phyloP scores from a whole-genome alignment of 2,888 invertebrate species.

The Euplexia lucipara region DNA sequence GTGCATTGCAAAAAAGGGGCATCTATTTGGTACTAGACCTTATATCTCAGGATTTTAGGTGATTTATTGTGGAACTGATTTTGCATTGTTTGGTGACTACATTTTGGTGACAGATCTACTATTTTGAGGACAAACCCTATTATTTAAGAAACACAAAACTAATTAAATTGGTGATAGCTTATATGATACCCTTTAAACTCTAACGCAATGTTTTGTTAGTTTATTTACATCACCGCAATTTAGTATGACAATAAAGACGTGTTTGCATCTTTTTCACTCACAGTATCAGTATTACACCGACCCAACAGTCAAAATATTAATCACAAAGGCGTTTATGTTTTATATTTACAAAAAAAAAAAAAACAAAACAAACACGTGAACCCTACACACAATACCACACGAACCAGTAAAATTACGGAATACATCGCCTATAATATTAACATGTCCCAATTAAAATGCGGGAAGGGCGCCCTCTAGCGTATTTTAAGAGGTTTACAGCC shows the following conservation, averaged over 20 bases:
- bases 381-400: slow-evolving; percentile 10
- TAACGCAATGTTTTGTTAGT: too few relatives aligned
- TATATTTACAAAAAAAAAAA: slow-evolving; percentile 16
- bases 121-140: too few relatives aligned
- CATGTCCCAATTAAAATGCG: slow-evolving; percentile 76
- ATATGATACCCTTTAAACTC: too few relatives aligned
- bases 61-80: too few relatives aligned
- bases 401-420: slow-evolving; percentile 53
- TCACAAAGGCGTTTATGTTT: slow-evolving; percentile 1
- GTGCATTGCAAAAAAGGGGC: too few relatives aligned
- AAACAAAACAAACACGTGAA: slow-evolving; percentile 40
- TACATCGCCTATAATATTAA: slow-evolving; percentile 74
- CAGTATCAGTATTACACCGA: slow-evolving; percentile 2
- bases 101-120: too few relatives aligned
- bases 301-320: slow-evolving; percentile 28
- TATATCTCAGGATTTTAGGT: too few relatives aligned
- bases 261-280: neutral
- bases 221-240: too few relatives aligned
- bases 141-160: too few relatives aligned
- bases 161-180: too few relatives aligned
- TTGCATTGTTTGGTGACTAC: too few relatives aligned
- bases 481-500: slow-evolving; percentile 70
- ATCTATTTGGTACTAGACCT: too few relatives aligned
- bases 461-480: slow-evolving; percentile 68
- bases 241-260: neutral